Conservation (phyloP, 1,140 invertebrate species). For the Drosophila auraria region DNA sequence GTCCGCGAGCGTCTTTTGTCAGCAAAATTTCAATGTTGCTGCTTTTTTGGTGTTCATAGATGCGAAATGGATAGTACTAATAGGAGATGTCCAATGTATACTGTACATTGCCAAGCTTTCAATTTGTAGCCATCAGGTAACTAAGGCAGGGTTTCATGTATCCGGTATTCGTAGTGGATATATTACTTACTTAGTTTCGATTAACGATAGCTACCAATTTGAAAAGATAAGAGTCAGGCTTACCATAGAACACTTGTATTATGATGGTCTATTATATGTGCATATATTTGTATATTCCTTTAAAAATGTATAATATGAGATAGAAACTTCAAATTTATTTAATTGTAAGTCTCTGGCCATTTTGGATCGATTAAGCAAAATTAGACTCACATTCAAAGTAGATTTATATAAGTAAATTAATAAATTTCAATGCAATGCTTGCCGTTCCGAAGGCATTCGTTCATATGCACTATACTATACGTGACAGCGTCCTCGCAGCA, state of each 20-base stretch:
- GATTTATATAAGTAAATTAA: constrained; percentile 5
- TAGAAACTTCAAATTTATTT: neutral
- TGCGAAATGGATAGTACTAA: constrained; percentile 7
- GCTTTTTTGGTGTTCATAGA: constrained; percentile 16
- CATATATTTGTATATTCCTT: too few relatives aligned
- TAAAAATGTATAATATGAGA: too few relatives aligned
- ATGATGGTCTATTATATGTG: too few relatives aligned
- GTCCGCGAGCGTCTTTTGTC: constrained; percentile 72
- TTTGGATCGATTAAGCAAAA: constrained; percentile 1
- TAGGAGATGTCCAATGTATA: neutral
- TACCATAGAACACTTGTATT: neutral
- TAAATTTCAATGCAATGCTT: constrained; percentile 29
- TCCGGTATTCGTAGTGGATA: neutral
- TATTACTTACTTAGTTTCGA: neutral
- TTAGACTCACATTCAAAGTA: neutral
- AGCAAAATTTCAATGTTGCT: constrained; percentile 50
- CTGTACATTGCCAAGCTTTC: too few relatives aligned
- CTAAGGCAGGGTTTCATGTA: neutral
- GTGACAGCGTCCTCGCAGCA: constrained; percentile 54
- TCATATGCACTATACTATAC: constrained; percentile 14
- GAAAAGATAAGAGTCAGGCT: too few relatives aligned
- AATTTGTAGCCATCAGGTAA: neutral
- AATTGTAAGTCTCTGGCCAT: neutral
- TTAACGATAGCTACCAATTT: too few relatives aligned
- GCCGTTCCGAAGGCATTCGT: constrained; percentile 38